phyloP scores from a whole-genome alignment of 1,140 invertebrate species.

The Pemphigus obesinymphae region DNA sequence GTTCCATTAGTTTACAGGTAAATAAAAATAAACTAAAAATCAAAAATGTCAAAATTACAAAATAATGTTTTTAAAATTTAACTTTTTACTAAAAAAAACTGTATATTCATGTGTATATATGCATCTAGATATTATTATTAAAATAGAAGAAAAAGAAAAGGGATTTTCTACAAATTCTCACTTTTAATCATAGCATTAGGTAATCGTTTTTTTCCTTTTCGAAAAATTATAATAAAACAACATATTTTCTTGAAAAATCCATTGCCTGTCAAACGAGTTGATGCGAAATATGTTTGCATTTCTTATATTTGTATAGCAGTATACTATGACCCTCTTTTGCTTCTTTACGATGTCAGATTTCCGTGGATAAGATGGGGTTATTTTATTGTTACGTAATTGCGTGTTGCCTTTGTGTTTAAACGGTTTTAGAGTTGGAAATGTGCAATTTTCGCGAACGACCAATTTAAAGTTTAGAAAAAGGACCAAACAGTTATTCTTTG shows the following conservation, averaged over 20 bases:
- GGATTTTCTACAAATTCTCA: too few relatives aligned
- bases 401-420: neutral
- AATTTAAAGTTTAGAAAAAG: neutral
- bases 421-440: neutral
- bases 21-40: too few relatives aligned
- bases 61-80: too few relatives aligned
- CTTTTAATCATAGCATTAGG: too few relatives aligned
- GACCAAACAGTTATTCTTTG: neutral
- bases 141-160: too few relatives aligned
- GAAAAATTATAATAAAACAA: neutral
- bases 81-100: too few relatives aligned
- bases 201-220: neutral
- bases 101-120: too few relatives aligned
- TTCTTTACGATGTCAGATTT: neutral
- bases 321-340: neutral
- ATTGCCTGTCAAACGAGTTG: neutral
- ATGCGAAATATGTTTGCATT: neutral
- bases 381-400: conserved; percentile 7
- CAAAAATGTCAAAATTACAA: too few relatives aligned
- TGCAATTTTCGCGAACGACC: neutral
- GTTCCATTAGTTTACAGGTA: too few relatives aligned
- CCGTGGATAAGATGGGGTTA: neutral
- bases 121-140: too few relatives aligned
- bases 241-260: neutral
- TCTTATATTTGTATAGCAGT: too few relatives aligned